Conservation (phyloP, 2,797 vertebrate species). For the Peromyscus aztecus region DNA sequence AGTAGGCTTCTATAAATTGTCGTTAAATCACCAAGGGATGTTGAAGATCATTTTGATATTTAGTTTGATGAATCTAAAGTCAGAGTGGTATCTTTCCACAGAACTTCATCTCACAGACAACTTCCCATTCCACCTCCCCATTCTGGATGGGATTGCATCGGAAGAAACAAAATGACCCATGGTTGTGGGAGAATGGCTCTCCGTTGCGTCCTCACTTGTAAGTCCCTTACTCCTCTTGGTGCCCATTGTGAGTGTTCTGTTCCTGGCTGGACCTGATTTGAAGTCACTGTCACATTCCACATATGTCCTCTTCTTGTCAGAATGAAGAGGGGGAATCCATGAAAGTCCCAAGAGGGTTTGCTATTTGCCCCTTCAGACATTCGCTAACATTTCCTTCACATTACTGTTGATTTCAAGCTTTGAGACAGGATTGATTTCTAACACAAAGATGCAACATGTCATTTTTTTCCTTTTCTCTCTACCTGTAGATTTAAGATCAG, state of each 20-base stretch:
- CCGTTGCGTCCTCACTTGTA: conserved; percentile 65
- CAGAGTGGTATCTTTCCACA: conserved; percentile 33
- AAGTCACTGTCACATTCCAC: not conserved
- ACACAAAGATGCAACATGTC: not conserved
- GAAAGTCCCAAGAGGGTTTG: not conserved
- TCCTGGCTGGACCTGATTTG: not conserved
- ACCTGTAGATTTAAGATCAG: conserved; percentile 66
- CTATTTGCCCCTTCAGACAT: not conserved
- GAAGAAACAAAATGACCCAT: not conserved
- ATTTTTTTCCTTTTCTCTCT: not conserved
- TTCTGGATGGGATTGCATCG: conserved; percentile 76
- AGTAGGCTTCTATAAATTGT: not conserved
- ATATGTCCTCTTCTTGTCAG: not conserved
- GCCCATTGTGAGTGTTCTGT: conserved; percentile 30
- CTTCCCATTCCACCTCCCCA: conserved; percentile 65
- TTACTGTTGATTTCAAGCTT: not conserved
- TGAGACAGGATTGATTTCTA: not conserved
- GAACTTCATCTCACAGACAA: conserved; percentile 68
- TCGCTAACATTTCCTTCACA: not conserved
- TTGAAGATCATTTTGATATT: not conserved
- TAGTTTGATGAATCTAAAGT: not conserved
- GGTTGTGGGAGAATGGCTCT: conserved; percentile 80
- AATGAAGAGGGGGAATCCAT: not conserved
- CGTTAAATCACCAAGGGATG: not conserved
- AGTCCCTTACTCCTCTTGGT: not conserved